These are phyloP conservation scores for Mandrillus leucophaeus DNA, from an alignment of 2,113 vertebrate species.

Conservation along the genomic window DNA sequence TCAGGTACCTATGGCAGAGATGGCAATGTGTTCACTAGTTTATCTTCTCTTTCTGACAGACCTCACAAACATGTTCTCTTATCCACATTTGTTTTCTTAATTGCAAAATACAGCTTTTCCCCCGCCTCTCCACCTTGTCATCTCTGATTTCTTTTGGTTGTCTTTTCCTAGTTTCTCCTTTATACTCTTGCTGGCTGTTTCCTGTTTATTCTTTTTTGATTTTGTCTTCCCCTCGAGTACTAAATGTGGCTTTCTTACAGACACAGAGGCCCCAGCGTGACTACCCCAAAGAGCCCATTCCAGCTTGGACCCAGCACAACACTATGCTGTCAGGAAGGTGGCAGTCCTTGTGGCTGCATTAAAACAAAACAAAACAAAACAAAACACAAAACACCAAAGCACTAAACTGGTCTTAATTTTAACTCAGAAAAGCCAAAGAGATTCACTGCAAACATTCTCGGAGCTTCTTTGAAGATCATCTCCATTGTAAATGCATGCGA, in stretches of 20 bases:
- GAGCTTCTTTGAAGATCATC: background rate
- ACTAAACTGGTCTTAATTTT: slow-evolving; percentile 73
- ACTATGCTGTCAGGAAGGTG: slow-evolving; percentile 83
- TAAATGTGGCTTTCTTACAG: slow-evolving; percentile 87
- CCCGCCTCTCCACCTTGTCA: slow-evolving; percentile 66
- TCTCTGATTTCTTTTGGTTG: slow-evolving; percentile 72
- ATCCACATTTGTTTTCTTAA: slow-evolving; percentile 33
- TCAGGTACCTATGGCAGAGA: slow-evolving; percentile 75
- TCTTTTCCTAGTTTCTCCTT: slow-evolving; percentile 83
- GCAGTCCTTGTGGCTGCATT: slow-evolving; percentile 76
- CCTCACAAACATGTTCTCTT: slow-evolving; percentile 36
- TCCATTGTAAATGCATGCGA: background rate
- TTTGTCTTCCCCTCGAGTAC: slow-evolving; percentile 79
- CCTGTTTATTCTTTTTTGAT: slow-evolving; percentile 84
- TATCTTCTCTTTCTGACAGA: background rate
- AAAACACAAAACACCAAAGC: slow-evolving; percentile 48
- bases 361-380: slow-evolving; percentile 74
- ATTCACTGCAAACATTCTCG: background rate
- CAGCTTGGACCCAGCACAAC: slow-evolving; percentile 81
- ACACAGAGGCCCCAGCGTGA: slow-evolving; percentile 87
- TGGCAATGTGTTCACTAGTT: slow-evolving; percentile 28
- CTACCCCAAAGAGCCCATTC: slow-evolving; percentile 82
- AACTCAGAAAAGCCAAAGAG: slow-evolving; percentile 57
- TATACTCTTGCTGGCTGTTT: slow-evolving; percentile 81
- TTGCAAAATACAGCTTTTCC: slow-evolving; percentile 50